These are phyloP conservation scores for Romanomermis culicivorax DNA, from an alignment of 2,888 invertebrate species.

Conservation along the genomic window DNA sequence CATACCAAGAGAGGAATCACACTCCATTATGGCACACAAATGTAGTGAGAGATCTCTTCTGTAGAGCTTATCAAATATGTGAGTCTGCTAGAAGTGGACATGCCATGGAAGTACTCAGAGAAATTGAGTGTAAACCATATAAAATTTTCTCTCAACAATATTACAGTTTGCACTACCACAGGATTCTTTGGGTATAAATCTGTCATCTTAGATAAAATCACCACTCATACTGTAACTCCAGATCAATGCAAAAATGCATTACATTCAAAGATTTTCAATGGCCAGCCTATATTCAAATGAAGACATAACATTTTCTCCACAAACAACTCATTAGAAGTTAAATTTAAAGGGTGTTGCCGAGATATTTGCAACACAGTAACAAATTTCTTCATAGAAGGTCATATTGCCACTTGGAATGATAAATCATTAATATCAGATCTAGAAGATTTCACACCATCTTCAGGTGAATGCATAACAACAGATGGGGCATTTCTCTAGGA, in stretches of 20 bases:
- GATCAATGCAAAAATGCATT: background rate
- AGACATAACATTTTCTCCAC: background rate
- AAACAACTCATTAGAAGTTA: background rate
- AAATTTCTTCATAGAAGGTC: background rate
- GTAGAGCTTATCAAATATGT: too few relatives aligned
- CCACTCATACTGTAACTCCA: background rate
- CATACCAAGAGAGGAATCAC: background rate
- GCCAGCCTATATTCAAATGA: background rate
- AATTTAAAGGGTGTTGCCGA: background rate
- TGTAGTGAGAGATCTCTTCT: background rate
- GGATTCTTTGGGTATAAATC: background rate
- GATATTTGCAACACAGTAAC: background rate
- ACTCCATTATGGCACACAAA: background rate
- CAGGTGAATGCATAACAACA: background rate
- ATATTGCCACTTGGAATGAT: background rate
- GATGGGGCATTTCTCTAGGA: background rate
- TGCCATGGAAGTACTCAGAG: too few relatives aligned
- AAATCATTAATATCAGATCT: background rate
- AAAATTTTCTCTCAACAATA: too few relatives aligned
- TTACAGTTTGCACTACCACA: background rate
- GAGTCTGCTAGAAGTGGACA: too few relatives aligned
- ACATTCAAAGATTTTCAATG: background rate
- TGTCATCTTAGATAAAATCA: background rate
- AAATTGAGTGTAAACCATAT: too few relatives aligned
- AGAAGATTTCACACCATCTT: background rate